Base-by-base conservation (phyloP, 1,140 invertebrate species). In the Drosophila melanica region DNA sequence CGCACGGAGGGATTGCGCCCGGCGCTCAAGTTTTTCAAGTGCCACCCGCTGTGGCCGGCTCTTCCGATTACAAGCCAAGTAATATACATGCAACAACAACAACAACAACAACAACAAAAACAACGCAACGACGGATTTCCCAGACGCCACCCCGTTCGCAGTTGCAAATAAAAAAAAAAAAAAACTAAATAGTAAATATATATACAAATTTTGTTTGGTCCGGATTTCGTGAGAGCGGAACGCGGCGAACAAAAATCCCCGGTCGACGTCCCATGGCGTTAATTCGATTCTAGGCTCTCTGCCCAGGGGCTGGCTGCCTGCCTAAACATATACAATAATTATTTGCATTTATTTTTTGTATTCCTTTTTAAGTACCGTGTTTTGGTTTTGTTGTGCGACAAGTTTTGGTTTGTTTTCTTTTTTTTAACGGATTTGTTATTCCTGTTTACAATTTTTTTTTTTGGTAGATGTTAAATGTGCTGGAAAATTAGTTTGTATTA, bases 281-380 rank as follows among this genome's bases (percentile, higher is more conserved):
- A 89, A 89, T 89, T 89, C 79, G 69, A 74, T 82, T 71, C 77
- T 80, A 80, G 80, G 70, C 44, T 55, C 67, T 60, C 63, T 64
- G 64, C 47, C 47, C 64, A 33, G 55, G 55, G 11, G 60, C 42
- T 65, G 42, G 3, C 20, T 20, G 45, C 39, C 68, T 73, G 60
- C 47, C 66, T 71, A 79, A 89, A 89, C 77, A 59, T 84, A 84
- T 89, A 80, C 77, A 90, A 84, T 80, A 84, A 89, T 90, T 89
- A 89, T 87, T 82, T 77, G 60, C 68, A 80, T 84, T 87, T 73
- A 12, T 35, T 57, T 23, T 41, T 23, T 51, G 72, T 48, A 41
- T 67, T 42, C 77, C 58, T 57, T 73, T 45, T 16, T 20, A 5
- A 18, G 18, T 20, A 35, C 33, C 9, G 67, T 66, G 74, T 72